Conservation (phyloP, 2,888 invertebrate genomes). For the Tuberolachnus salignus region DNA sequence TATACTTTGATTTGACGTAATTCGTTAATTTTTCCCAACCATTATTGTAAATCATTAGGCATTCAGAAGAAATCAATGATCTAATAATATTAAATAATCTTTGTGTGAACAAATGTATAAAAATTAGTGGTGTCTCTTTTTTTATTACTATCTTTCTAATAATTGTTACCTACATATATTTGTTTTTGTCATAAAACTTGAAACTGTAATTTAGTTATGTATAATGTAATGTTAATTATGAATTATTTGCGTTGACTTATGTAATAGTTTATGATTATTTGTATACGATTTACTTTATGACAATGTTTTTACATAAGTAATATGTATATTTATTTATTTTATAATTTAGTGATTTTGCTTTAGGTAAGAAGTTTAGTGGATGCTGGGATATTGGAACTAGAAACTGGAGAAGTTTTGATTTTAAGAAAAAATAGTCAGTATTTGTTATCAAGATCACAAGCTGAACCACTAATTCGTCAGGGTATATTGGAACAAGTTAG, state of each 20-base stretch:
- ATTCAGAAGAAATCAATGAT: background rate
- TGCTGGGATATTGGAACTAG: conserved; percentile 92
- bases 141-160: too few relatives aligned
- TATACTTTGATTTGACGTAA: too few relatives aligned
- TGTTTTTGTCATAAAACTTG: too few relatives aligned
- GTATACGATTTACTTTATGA: background rate
- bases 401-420: conserved; percentile 87
- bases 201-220: too few relatives aligned
- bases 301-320: background rate
- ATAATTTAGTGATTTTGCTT: conserved; percentile 52
- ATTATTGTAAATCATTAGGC: too few relatives aligned
- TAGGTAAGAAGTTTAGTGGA: conserved; percentile 81
- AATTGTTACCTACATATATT: too few relatives aligned
- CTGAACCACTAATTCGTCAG: conserved; percentile 88
- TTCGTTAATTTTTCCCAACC: too few relatives aligned
- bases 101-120: background rate
- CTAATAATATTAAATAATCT: background rate
- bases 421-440: conserved; percentile 91
- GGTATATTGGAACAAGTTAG: conserved; percentile 83
- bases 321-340: background rate
- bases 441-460: conserved; percentile 84
- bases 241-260: too few relatives aligned
- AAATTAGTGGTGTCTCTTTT: too few relatives aligned
- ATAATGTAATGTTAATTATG: too few relatives aligned
- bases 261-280: background rate